Evolutionary conservation across 1,140 invertebrate species (phyloP), one percentile per base, ranked within the genome.

Genomic region (Diorhabda sublineata): DNA sequence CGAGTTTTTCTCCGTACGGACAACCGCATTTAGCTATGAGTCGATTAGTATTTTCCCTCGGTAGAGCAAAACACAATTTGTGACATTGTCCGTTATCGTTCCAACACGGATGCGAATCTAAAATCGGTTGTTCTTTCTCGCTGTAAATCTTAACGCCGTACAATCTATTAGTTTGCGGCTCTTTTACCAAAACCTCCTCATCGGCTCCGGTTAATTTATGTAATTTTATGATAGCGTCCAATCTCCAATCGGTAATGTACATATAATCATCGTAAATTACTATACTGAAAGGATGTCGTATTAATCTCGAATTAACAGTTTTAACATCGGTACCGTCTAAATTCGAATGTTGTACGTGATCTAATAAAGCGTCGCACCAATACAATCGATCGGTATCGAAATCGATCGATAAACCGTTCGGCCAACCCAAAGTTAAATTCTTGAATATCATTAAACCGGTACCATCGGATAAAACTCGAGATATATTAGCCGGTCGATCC

Each of bases 171-270:
- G 94, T 95, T 72, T 95, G 92, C 4, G 95, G 94, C 76, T 96
- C 94, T 7, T 91, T 85, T 0, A 95, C 91, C 73, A 97, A 85
- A 70, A 94, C 90, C 69, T 91, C 89, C 78, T 96, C 94, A 69
- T 93, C 89, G 60, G 91, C 90, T 0, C 94, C 96, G 1, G 91
- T 95, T 11, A 91, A 83, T 79, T 98, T 98, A 76, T 97, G 90
- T 67, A 98, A 84, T 52, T 92, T 85, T 2, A 98, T 91, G 47
- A 99, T 98, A 0, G 97, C 95, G 81, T 98, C 97, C 4, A 98
- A 80, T 52, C 97, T 83, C 96, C 97, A 98, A 79, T 99, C 97
- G 1, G 97, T 98, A 9, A 98, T 96, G 78, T 97, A 99, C 85
- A 99, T 91, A 84, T 91, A 95, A n/a, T 97, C 90, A 75, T 91